Evolutionary conservation across 2,888 invertebrate genomes (phyloP), one percentile per base, ranked within the genome.

Genomic region (Clitarchus hookeri): DNA sequence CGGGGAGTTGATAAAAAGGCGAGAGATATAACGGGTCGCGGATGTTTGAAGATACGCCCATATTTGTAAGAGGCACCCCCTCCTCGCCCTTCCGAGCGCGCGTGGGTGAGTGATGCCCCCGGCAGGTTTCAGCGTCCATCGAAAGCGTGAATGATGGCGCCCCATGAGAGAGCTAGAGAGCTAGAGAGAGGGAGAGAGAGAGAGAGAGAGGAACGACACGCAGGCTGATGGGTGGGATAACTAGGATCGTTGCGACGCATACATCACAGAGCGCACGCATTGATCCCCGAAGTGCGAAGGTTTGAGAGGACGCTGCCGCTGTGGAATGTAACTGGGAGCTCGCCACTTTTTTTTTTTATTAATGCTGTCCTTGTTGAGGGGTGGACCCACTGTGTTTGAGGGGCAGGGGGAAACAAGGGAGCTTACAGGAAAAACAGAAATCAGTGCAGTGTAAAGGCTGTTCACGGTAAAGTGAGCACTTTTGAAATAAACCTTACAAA

Each of bases 201-300:
- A 65, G 65, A 65, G 65, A n/a, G n/a, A 23, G 19, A 65, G n/a
- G 8, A 2, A 65, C 65, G 16, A 19, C 19, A 19, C 11, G 48
- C 11, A 19, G 16, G n/a, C n/a, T 65, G 65, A 65, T 65, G 65
- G 65, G 23, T 65, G 65, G 65, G 65, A 65, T 65, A 65, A 65
- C 65, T 65, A 65, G 65, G 65, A 48, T n/a, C 65, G 65, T 19
- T n/a, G 65, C 65, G 65, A n/a, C 65, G 65, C 65, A 65, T 65
- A 65, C n/a, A 65, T 65, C 65, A 65, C 65, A 16, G 11, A 13
- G 23, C 65, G 48, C 65, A 65, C 23, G 65, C 65, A 65, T n/a
- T n/a, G 65, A 65, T 19, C n/a, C 65, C 65, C n/a, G 11, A 48
- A 48, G 48, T 48, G 16, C 16, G 48, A 48, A 13, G 48, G 48